Evolutionary conservation across 2,113 vertebrate species (phyloP).

Genomic region (Pseudolaguvia tuberculata): DNA sequence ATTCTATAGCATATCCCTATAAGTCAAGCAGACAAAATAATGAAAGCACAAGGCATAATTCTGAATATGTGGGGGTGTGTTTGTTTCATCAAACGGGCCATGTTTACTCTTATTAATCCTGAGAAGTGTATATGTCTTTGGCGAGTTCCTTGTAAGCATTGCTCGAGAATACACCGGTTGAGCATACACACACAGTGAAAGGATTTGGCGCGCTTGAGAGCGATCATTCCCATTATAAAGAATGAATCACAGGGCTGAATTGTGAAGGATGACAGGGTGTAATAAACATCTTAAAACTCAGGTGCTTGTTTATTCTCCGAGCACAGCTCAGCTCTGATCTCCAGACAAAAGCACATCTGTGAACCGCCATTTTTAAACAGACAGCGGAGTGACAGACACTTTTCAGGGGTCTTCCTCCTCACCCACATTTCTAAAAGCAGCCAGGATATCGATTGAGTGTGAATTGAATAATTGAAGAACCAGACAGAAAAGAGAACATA

Average conservation of each 20-base stretch:
- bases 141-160: constrained; percentile 27
- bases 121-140: constrained; percentile 12
- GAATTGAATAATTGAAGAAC: constrained; percentile 27
- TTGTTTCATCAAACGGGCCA: constrained; percentile 15
- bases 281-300: constrained; percentile 29
- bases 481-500: constrained; percentile 30
- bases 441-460: constrained; percentile 42
- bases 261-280: constrained; percentile 15
- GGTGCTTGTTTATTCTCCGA: constrained; percentile 29
- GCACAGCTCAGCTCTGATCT: constrained; percentile 10
- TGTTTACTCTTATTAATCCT: constrained; percentile 60
- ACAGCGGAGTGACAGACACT: background rate
- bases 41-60: background rate
- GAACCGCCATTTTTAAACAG: background rate
- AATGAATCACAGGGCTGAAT: constrained; percentile 7
- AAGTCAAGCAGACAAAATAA: background rate
- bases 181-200: background rate
- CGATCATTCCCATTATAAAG: constrained; percentile 1
- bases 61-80: background rate
- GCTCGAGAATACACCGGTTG: constrained; percentile 7
- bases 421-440: constrained; percentile 11
- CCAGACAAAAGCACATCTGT: constrained; percentile 15
- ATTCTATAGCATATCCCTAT: background rate
- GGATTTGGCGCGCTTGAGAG: constrained; percentile 18
- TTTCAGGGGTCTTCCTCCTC: constrained; percentile 21